A percentile compares a stretch with the other conserved stretches of the same genome.
Evolutionary conservation across 1,140 invertebrate genomes (phyloP).

Genomic region (Zaprionus ornatus): DNA sequence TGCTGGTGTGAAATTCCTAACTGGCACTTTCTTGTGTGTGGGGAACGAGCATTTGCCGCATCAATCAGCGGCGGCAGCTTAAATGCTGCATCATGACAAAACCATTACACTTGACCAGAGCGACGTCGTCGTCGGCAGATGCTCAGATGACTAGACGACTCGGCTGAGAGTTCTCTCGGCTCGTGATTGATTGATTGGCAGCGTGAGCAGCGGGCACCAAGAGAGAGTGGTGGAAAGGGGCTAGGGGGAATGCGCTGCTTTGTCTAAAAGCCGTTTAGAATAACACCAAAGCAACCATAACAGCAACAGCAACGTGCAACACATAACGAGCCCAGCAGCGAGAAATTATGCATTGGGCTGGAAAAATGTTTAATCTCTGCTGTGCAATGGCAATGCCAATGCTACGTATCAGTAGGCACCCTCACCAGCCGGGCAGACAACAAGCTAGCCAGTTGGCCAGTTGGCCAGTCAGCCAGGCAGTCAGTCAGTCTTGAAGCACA

Average conservation of each 20-base stretch:
- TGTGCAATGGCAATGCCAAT: constrained; percentile 57
- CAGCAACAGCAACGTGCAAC: constrained; percentile 7
- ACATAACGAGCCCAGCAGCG: constrained; percentile 59
- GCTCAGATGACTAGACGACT: constrained; percentile 76
- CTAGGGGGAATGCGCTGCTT: constrained; percentile 37
- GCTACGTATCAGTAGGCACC: constrained; percentile 33
- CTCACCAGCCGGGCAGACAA: constrained; percentile 25
- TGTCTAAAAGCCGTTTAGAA: constrained; percentile 82
- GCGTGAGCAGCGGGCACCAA: constrained; percentile 58
- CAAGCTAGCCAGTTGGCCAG: neutral
- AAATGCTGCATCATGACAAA: constrained; percentile 82
- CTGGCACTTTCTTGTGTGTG: constrained; percentile 61
- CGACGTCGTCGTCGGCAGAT: constrained; percentile 64
- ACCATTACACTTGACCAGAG: constrained; percentile 79
- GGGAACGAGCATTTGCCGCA: constrained; percentile 63
- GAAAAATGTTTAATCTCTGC: constrained; percentile 74
- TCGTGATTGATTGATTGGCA: constrained; percentile 81
- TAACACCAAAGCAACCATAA: constrained; percentile 59
- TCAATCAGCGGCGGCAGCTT: constrained; percentile 79
- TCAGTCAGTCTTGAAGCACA: constrained; percentile 28
- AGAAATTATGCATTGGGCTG: constrained; percentile 75
- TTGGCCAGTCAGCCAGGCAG: neutral
- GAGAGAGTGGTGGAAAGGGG: too few species aligned
- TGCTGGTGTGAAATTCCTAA: constrained; percentile 76
- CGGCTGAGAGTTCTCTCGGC: constrained; percentile 50